Evolutionary conservation across 2,888 invertebrate species (phyloP), one percentile per base, ranked within the genome.

Genomic region (Andrena praecox): DNA sequence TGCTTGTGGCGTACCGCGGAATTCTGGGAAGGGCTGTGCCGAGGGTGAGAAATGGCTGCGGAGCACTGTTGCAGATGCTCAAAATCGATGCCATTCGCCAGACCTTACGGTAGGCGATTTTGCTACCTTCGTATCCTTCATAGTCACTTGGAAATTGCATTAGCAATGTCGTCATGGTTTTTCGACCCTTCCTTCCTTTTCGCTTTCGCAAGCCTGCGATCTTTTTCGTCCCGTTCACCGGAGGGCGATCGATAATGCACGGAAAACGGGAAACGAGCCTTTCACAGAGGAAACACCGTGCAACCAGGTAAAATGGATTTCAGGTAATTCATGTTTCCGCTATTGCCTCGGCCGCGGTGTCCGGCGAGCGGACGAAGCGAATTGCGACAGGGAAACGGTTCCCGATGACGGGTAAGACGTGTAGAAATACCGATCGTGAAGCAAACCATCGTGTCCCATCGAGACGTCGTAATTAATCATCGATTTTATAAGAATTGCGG

Each of bases 311-410:
- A 85, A 87, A 80, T 77, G 77, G 73, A 72, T 82, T 86, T 87
- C 82, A 79, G 72, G 82, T 77, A 83, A 84, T 84, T 83, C 79
- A 81, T 81, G 84, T 83, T 84, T 84, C 84, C 84, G 84, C 54
- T 76, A 54, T 83, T 82, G 64, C 80, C 80, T 56, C 33, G 78
- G 20, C 50, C 42, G 50, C 70, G 78, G 69, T 63, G 80, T 48
- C 81, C 67, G 68, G 71, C 68, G 62, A 77, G 31, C 69, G 74
- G 52, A 72, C 74, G 63, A 75, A 35, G 72, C 71, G 68, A 82
- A 82, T 82, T 78, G 78, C 83, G 50, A 70, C 72, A 77, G 82
- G 56, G 56, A 78, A 77, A 77, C 69, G 60, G 20, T 63, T 76
- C 67, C 54, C 16, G 42, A 62, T 56, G 27, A 42, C 64, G 20